Evolutionary conservation across 1,140 invertebrate genomes (phyloP).

Genomic region (Psilanteris sp.): DNA sequence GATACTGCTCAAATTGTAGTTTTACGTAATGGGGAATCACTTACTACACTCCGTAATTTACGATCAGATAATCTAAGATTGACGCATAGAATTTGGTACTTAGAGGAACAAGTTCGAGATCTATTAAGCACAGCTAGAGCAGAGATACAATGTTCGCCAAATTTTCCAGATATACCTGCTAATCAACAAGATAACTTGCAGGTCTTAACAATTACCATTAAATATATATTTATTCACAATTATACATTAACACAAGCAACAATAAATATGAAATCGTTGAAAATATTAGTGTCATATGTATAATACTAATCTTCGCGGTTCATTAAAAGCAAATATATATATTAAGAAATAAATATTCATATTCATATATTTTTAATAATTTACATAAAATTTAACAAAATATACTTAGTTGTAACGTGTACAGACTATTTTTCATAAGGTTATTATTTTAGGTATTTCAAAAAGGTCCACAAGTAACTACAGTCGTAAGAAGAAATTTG

Average conservation of each 20-base stretch:
- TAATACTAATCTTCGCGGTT: no score
- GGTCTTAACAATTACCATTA: no score
- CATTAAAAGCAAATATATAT: no score
- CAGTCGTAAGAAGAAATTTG: conserved; percentile 76
- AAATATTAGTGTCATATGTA: no score
- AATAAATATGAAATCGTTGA: no score
- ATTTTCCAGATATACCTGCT: conserved; percentile 35
- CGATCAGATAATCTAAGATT: conserved; percentile 90
- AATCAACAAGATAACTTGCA: conserved; percentile 70
- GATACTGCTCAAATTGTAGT: conserved; percentile 79
- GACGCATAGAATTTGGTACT: conserved; percentile 91
- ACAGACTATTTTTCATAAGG: no score
- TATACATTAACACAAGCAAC: no score
- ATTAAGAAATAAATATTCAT: no score
- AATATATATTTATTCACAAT: no score
- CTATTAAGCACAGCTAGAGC: conserved; percentile 78
- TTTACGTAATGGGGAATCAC: conserved; percentile 80
- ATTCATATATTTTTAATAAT: no score
- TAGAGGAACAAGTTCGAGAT: conserved; percentile 92
- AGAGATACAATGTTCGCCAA: conserved; percentile 60
- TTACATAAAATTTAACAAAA: no score
- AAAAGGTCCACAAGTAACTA: conserved; percentile 82
- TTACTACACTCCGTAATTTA: conserved; percentile 83
- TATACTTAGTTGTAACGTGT: no score
- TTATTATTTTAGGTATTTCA: conserved; percentile 83